Evolutionary conservation across 2,888 invertebrate species (phyloP), one percentile per base, ranked within the genome.

Genomic region (Muscina levida): DNA sequence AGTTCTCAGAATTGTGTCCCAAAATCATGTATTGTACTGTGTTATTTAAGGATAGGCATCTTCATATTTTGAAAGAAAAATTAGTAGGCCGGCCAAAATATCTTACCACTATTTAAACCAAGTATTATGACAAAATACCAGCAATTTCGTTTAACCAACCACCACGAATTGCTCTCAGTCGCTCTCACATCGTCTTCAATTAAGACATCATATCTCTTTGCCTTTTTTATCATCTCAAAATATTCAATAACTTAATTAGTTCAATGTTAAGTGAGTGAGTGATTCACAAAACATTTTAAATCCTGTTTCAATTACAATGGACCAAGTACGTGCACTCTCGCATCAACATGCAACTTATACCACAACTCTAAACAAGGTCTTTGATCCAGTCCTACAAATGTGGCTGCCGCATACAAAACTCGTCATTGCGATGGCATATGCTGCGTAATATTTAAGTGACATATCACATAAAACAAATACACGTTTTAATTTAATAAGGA

Each of bases 401-500:
- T 53, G 10, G 24, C 5, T 22, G 24, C 19, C 53, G 24, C 13
- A 22, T 13, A 1, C 13, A 53, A 19, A 53, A 51, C 4, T 22
- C 22, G 22, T 51, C 5, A 4, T 17, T 1, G 2, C 19, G n/a
- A n/a, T 51, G 1, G 11, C 10, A 44, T 22, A 53, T 53, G 53
- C 53, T 53, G 53, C 53, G 53, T 53, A 53, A 53, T 53, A 17
- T 48, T 5, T 2, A 19, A 8, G 24, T 53, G 11, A 44, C 48
- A 6, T 53, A 53, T 6, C 15, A 15, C 13, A 22, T 22, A 15
- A 53, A 17, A 22, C 4, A 19, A 62, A 62, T 62, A 42, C 62
- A 62, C 39, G 62, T 67, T 53, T 31, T 53, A 67, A 67, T 39
- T 51, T 37, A 67, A 51, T 67, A 51, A 53, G 51, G 39, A 67